Evolutionary conservation across 2,797 vertebrate species (phyloP).

Genomic region (Tachyglossus aculeatus): DNA sequence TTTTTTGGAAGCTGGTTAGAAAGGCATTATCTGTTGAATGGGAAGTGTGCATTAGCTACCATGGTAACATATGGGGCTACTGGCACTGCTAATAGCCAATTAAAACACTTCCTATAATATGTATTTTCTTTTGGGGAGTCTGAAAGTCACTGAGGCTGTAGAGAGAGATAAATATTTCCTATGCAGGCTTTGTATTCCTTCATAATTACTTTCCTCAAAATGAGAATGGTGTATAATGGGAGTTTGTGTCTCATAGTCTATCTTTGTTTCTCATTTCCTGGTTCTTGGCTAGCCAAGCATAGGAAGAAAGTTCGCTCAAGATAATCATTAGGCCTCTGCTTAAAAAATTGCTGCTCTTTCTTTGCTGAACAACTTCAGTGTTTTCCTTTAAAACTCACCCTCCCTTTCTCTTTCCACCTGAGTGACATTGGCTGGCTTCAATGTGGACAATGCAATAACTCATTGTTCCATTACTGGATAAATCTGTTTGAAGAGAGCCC

Average conservation of each 20-base stretch:
- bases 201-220: constrained; percentile 33
- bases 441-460: too few relatives aligned
- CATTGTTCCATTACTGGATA: too few relatives aligned
- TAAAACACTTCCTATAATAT: constrained; percentile 36
- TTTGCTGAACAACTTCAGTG: too few relatives aligned
- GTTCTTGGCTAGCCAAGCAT: background rate
- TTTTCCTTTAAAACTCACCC: background rate
- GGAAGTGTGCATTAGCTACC: constrained; percentile 44
- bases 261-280: background rate
- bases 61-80: constrained; percentile 47
- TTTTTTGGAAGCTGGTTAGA: constrained; percentile 42
- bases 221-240: background rate
- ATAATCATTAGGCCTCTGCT: too few relatives aligned
- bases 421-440: too few relatives aligned
- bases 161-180: constrained; percentile 46
- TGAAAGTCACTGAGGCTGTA: constrained; percentile 47
- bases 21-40: constrained; percentile 41
- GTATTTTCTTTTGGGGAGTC: constrained; percentile 35
- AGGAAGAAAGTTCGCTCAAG: too few relatives aligned
- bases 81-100: constrained; percentile 39
- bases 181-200: constrained; percentile 19
- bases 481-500: too few relatives aligned
- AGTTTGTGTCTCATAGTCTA: background rate
- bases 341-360: too few relatives aligned
- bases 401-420: too few relatives aligned